Base-by-base conservation (phyloP, 2,888 invertebrate genomes). In the Leptopilina syphax region DNA sequence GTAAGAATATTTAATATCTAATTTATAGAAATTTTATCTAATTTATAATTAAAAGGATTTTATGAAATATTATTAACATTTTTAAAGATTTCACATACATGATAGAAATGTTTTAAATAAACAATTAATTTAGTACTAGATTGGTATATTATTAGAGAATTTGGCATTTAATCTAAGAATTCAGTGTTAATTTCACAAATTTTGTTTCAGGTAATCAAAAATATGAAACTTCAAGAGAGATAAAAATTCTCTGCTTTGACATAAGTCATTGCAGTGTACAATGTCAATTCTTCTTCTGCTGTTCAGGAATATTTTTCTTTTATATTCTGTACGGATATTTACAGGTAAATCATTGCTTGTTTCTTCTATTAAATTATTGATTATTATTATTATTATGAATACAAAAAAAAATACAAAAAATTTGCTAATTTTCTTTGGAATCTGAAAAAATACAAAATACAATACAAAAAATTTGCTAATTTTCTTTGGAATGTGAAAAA, bases 271-370 rank as follows among this genome's bases (percentile, higher is more conserved):
- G 94, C 84, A 95, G 94, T 82, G 93, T 94, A 86, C 93, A 94
- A 24, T 92, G 93, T 4, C 97, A 97, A 91, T 97, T 98, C 90
- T 82, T 96, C 1, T 92, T 96, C 77, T 96, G 97, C 89, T 96
- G 96, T 77, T 88, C 93, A 41, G 97, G 96, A 78, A 96, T 98
- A 8, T 98, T 98, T 92, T 91, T 96, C 83, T 96, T 98, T 89
- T 99, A 97, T 92, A 92, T 98, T 81, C 93, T 97, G 0, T 98
- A 98, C 93, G 98, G 98, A 77, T 98, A 97, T 92, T 94, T 97
- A 90, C 95, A 97, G 90, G 93, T 94, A 90, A 88, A 82, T 84
- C 60, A 76, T 63, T 8, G 7, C 5, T 44, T 8, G 50, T 50
- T 9, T 12, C 50, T 12, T 66, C 24, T 34, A 34, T 27, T 24